phyloP scores from a whole-genome alignment of 2,113 vertebrate species.

The Athene noctua region DNA sequence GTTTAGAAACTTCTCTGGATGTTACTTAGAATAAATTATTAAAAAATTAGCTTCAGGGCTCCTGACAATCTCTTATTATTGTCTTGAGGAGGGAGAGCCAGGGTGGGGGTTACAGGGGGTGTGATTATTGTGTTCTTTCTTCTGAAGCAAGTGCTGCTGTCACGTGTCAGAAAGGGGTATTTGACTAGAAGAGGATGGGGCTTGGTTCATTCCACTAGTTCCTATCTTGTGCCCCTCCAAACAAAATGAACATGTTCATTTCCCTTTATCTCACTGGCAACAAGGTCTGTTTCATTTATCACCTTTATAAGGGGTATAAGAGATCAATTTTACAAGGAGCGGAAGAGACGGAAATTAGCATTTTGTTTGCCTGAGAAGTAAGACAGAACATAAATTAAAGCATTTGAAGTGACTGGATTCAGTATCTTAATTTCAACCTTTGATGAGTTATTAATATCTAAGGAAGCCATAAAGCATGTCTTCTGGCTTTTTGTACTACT shows the following conservation, averaged over 20 bases:
- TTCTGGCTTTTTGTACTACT: background rate
- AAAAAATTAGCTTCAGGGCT: background rate
- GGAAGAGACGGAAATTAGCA: background rate
- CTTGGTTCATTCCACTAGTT: background rate
- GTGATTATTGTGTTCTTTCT: background rate
- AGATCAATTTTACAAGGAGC: background rate
- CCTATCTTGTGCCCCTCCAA: fast-evolving
- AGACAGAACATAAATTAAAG: background rate
- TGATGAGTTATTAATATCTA: background rate
- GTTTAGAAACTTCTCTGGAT: background rate
- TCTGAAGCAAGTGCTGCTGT: background rate
- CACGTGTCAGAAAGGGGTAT: background rate
- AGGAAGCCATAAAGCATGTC: background rate
- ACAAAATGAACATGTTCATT: background rate
- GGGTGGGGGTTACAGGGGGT: background rate
- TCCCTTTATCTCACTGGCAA: background rate
- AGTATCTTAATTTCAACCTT: background rate
- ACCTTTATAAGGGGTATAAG: background rate
- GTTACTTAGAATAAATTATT: background rate
- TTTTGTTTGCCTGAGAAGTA: background rate
- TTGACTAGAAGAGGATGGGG: background rate
- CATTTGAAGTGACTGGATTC: background rate
- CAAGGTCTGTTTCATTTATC: background rate
- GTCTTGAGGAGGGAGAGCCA: background rate
- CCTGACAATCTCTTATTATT: background rate